A percentile compares a stretch with the other conserved stretches of the same genome.
Conservation (phyloP, 1,140 invertebrate species). For the Conus betulinus region DNA sequence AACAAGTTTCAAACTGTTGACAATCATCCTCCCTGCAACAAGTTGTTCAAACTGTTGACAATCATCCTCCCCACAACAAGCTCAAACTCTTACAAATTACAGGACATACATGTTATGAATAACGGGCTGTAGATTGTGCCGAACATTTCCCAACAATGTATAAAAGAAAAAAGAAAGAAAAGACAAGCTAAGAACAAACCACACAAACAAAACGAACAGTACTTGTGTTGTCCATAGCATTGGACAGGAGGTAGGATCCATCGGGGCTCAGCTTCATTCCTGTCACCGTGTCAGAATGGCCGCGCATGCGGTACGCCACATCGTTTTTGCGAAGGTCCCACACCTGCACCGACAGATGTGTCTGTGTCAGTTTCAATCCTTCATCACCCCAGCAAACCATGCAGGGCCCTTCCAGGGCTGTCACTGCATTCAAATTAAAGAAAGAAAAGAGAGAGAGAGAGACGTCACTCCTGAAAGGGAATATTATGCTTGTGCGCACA, state of each 20-base stretch:
- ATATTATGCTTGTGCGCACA: too few species aligned
- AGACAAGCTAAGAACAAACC: background rate
- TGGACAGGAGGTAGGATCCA: conserved; percentile 94
- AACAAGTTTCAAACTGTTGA: too few species aligned
- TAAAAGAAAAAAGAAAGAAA: background rate
- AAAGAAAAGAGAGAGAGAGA: too few species aligned
- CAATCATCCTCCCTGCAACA: too few species aligned
- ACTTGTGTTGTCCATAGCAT: conserved; percentile 97
- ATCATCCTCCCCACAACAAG: too few species aligned
- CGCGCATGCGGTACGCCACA: conserved; percentile 89
- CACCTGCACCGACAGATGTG: conserved; percentile 76
- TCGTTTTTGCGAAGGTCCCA: conserved; percentile 97
- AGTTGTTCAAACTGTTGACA: too few species aligned
- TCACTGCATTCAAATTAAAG: too few species aligned
- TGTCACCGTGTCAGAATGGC: conserved; percentile 96
- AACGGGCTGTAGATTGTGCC: too few species aligned
- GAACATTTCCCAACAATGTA: background rate
- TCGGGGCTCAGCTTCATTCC: conserved; percentile 94
- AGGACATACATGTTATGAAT: too few species aligned
- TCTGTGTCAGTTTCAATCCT: too few species aligned
- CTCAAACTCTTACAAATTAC: too few species aligned
- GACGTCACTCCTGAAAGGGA: too few species aligned
- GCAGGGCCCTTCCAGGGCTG: background rate
- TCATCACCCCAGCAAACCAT: background rate
- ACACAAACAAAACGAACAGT: background rate